These are phyloP conservation scores for Melopsittacus undulatus DNA, from an alignment of 2,797 vertebrate species.

Conservation along the genomic window DNA sequence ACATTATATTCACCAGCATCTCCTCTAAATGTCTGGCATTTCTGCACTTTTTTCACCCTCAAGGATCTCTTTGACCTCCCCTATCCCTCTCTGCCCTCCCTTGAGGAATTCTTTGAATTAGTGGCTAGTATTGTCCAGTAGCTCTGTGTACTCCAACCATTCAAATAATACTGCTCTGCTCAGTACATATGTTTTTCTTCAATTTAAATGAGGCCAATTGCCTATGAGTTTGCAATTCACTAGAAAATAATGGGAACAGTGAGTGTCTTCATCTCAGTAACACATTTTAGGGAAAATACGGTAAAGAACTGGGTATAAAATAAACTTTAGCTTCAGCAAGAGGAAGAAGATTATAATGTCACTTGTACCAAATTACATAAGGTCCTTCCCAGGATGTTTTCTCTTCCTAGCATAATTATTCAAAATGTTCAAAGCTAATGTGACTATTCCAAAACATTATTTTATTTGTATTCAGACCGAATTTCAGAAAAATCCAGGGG, in stretches of 20 bases:
- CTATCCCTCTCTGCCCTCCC: background rate
- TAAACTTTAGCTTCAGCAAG: background rate
- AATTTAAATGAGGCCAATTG: background rate
- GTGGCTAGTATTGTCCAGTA: background rate
- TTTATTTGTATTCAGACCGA: background rate
- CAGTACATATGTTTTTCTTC: background rate
- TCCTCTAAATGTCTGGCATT: background rate
- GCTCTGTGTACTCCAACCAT: background rate
- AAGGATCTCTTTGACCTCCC: background rate
- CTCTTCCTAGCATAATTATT: background rate
- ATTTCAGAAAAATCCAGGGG: background rate
- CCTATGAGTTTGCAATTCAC: background rate
- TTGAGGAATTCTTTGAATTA: background rate
- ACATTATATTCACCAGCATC: background rate
- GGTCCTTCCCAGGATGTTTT: background rate
- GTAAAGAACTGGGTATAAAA: background rate
- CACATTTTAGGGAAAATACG: background rate
- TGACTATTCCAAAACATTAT: background rate
- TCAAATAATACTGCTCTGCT: background rate
- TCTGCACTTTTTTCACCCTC: accelerated
- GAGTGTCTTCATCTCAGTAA: background rate
- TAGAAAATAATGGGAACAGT: background rate
- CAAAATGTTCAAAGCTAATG: background rate
- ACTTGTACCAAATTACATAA: background rate
- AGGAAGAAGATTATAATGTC: background rate